These are phyloP conservation scores for Gobio gobio DNA, from an alignment of 2,113 vertebrate genomes.

Conservation along the genomic window DNA sequence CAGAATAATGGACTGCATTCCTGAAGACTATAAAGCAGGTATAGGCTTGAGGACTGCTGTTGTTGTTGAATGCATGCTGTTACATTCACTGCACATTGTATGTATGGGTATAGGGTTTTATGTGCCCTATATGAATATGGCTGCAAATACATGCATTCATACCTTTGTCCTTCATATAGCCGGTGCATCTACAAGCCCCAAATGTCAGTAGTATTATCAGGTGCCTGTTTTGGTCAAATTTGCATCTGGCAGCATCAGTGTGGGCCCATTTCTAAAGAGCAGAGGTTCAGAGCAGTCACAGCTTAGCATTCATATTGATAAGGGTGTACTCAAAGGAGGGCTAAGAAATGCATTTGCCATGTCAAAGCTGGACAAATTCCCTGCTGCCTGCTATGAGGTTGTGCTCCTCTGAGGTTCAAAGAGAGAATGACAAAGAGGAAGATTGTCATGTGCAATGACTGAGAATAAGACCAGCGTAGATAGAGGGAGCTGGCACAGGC, in stretches of 20 bases:
- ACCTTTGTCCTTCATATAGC: slow-evolving; percentile 40
- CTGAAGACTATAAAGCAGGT: not conserved
- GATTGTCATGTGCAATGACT: slow-evolving; percentile 45
- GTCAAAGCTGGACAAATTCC: slow-evolving; percentile 79
- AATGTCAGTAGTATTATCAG: slow-evolving; percentile 62
- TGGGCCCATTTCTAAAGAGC: slow-evolving; percentile 57
- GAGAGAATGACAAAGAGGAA: slow-evolving; percentile 55
- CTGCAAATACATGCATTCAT: slow-evolving; percentile 15
- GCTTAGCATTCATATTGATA: slow-evolving; percentile 76
- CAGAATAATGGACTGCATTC: not conserved
- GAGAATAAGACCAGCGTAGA: slow-evolving; percentile 39
- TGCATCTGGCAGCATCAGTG: slow-evolving; percentile 56
- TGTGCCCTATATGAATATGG: slow-evolving; percentile 25
- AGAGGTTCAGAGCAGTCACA: slow-evolving; percentile 68
- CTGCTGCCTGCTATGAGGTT: slow-evolving; percentile 71
- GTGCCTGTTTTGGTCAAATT: slow-evolving; percentile 56
- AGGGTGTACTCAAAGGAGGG: slow-evolving; percentile 74
- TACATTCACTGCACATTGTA: not conserved
- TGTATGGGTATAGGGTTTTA: slow-evolving; percentile 41
- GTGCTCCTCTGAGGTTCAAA: slow-evolving; percentile 72
- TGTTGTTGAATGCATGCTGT: not conserved
- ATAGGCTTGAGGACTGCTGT: not conserved
- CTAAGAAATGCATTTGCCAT: slow-evolving; percentile 71
- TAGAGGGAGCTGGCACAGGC: slow-evolving; percentile 7
- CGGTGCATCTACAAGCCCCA: slow-evolving; percentile 45